phyloP scores from a whole-genome alignment of 2,888 invertebrate genomes.

The Ceratothoa steindachneri region DNA sequence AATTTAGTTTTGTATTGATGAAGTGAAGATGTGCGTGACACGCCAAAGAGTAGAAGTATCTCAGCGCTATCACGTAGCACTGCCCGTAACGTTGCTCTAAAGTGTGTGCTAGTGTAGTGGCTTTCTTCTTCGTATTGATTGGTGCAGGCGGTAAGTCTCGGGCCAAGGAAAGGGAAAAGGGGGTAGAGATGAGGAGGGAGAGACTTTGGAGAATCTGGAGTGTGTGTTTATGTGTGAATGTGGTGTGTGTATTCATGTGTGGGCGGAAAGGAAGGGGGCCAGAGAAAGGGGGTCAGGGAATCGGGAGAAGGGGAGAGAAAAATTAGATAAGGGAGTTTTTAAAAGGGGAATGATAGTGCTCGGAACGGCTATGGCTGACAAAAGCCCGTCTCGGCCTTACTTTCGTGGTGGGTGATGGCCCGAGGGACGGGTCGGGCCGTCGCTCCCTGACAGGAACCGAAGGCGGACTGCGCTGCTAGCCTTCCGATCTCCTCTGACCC shows the following conservation, averaged over 20 bases:
- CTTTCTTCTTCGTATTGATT: slow-evolving; percentile 31
- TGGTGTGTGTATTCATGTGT: too few relatives aligned
- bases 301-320: not conserved
- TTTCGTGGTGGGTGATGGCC: not conserved
- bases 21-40: not conserved
- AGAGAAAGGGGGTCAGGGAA: not conserved
- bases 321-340: not conserved
- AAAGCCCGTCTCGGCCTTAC: not conserved
- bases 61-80: too few relatives aligned
- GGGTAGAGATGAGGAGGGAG: not conserved
- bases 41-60: too few relatives aligned
- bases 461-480: not conserved
- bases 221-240: not conserved
- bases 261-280: not conserved
- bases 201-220: not conserved
- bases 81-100: not conserved
- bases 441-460: not conserved
- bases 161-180: not conserved
- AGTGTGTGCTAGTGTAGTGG: slow-evolving; percentile 2
- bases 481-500: not conserved
- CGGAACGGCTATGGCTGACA: not conserved
- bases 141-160: slow-evolving; percentile 20
- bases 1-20: not conserved
- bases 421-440: not conserved
- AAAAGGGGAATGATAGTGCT: slow-evolving; percentile 1